A percentile compares a stretch with the other conserved stretches of the same genome.
Evolutionary conservation across 2,113 vertebrate species (phyloP).

Genomic region (Pangasianodon gigas): DNA sequence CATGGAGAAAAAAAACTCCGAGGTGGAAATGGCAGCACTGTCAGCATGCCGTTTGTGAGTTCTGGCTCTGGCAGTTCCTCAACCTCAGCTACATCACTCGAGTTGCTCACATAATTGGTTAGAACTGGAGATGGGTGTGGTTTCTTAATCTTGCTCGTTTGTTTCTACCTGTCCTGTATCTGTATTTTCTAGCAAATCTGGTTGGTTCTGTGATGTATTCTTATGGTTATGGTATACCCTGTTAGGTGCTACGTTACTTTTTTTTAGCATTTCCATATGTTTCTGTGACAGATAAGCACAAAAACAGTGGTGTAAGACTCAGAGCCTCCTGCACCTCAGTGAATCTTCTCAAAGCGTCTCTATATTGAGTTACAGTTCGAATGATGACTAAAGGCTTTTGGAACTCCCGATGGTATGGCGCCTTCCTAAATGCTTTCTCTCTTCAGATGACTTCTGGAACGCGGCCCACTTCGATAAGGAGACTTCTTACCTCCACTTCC

Average conservation of each 20-base stretch:
- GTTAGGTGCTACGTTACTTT: too few species aligned
- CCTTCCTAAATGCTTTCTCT: constrained; percentile 29
- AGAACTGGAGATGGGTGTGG: background rate
- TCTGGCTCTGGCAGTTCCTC: background rate
- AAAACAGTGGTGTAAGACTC: background rate
- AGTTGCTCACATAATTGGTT: background rate
- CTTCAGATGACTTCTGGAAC: constrained; percentile 91
- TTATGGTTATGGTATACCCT: too few species aligned
- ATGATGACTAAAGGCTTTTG: background rate
- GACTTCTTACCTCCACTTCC: constrained; percentile 93
- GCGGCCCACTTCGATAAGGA: constrained; percentile 92
- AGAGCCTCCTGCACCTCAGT: background rate
- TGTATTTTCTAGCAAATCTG: background rate
- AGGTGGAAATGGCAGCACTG: background rate
- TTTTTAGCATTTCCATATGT: background rate
- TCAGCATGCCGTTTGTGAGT: too few species aligned
- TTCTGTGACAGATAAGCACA: background rate
- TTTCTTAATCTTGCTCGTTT: background rate
- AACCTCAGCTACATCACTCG: background rate
- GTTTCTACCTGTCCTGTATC: background rate
- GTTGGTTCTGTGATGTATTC: too few species aligned
- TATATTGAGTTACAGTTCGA: background rate
- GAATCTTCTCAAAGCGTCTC: background rate
- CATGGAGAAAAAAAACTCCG: background rate
- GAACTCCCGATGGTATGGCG: background rate